Evolutionary conservation across 2,888 invertebrate species (phyloP).

Genomic region (Lasioglossum zephyrum): DNA sequence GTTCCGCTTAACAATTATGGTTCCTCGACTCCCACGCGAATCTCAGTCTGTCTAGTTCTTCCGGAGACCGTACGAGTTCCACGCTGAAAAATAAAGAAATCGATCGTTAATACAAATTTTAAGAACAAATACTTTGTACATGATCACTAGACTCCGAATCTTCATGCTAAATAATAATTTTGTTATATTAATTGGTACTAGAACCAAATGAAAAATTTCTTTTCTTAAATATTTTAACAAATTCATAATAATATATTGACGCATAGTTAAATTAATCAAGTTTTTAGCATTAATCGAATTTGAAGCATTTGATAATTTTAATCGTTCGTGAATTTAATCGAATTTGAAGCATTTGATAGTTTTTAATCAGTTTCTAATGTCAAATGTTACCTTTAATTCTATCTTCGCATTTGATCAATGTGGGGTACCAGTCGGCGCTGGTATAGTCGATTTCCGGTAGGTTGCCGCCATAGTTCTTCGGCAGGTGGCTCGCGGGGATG

Average conservation of each 20-base stretch:
- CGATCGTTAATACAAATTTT: not conserved
- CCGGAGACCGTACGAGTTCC: constrained; percentile 89
- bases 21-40: not conserved
- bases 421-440: constrained; percentile 91
- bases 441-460: constrained; percentile 91
- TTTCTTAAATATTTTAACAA: not conserved
- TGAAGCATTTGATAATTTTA: too few relatives aligned
- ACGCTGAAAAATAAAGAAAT: constrained; percentile 82
- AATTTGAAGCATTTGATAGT: too few relatives aligned
- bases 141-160: not conserved
- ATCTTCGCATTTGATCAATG: constrained; percentile 87
- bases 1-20: not conserved
- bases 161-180: not conserved
- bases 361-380: too few relatives aligned
- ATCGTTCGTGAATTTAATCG: too few relatives aligned
- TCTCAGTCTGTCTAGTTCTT: constrained; percentile 80
- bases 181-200: not conserved
- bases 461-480: constrained; percentile 91
- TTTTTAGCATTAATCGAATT: too few relatives aligned
- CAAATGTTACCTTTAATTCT: constrained; percentile 86
- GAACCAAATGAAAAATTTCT: not conserved
- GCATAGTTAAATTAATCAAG: too few relatives aligned
- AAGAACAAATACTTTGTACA: too few relatives aligned
- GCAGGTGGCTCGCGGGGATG: constrained; percentile 89
- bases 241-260: not conserved